Base-by-base conservation (phyloP, 2,113 vertebrate genomes). In the Baryphthengus martii region DNA sequence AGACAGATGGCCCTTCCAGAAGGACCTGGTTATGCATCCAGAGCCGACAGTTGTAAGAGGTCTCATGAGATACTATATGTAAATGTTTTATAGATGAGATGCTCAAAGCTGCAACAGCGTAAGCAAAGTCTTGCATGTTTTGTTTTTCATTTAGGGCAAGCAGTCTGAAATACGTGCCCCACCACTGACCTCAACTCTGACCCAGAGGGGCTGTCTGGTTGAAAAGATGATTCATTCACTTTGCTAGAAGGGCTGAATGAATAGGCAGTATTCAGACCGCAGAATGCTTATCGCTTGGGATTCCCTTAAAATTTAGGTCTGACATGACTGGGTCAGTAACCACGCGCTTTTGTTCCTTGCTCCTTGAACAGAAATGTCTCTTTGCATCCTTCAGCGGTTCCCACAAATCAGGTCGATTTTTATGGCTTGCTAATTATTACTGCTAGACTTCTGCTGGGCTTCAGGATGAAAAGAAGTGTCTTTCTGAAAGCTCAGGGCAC, bases 241-340 rank as follows among this genome's bases (percentile, higher is more conserved):
- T 47, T 62, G 88, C 85, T 62, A 85, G 86, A 56, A 91, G 90
- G 95, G 67, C 13, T 95, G 92, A 93, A 95, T 95, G 95, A 94
- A 97, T 93, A 97, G 95, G 90, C 88, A 88, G 81, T 65, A 87
- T 94, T 95, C 94, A 96, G 74, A 28, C 75, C 61, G 66, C 47
- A 83, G 49, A 95, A 85, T 31, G 29, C 85, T 95, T 95, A 94
- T 88, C 89, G 92, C 95, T 93, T 97, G 93, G 94, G 94, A 97
- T 97, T 97, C 94, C 92, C 85, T 98, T 89, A 96, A 71, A 96
- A 96, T 94, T 94, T 78, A 96, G 61, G 63, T 90, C 90, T 97
- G 96, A 95, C 95, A 79, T 92, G 97, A 94, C 31, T 95, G 95
- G 95, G 97, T 96, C 91, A 97, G 95, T 91, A 94, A 96, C 93